These are phyloP conservation scores for Cataglyphis rosenhaueri DNA, from an alignment of 2,888 invertebrate genomes.

Conservation along the genomic window DNA sequence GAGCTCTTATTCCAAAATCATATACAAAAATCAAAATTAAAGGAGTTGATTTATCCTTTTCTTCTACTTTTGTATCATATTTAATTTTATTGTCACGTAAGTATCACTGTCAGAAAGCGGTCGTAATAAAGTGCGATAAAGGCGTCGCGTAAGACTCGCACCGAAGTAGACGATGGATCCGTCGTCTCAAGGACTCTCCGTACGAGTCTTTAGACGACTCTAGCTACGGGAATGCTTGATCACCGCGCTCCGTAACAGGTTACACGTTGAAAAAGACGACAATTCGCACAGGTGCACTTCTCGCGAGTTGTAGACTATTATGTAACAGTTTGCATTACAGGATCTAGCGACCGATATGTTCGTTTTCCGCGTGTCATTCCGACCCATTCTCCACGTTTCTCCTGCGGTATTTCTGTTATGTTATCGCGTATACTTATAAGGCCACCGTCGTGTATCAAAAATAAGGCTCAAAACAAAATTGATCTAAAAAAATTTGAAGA, in stretches of 20 bases:
- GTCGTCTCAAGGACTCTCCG: conserved; percentile 41
- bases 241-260: conserved; percentile 28
- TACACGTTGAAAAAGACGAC: conserved; percentile 51
- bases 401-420: conserved; percentile 24
- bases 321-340: conserved; percentile 61
- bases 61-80: background rate
- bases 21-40: background rate
- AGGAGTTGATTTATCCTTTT: background rate
- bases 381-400: conserved; percentile 29
- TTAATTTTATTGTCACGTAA: conserved; percentile 12
- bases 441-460: background rate
- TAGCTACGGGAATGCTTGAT: conserved; percentile 44
- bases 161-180: conserved; percentile 12
- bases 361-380: conserved; percentile 48
- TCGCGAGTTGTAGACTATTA: conserved; percentile 70
- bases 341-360: conserved; percentile 53
- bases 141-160: background rate
- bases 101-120: conserved; percentile 15
- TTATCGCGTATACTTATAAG: conserved; percentile 25
- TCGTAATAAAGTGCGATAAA: conserved; percentile 13
- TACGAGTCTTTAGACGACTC: conserved; percentile 11
- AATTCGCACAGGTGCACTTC: conserved; percentile 64
- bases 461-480: too few species aligned
- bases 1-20: background rate
- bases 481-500: background rate